These are phyloP conservation scores for Diadegma fenestrale DNA, from an alignment of 2,888 invertebrate species.

Conservation along the genomic window DNA sequence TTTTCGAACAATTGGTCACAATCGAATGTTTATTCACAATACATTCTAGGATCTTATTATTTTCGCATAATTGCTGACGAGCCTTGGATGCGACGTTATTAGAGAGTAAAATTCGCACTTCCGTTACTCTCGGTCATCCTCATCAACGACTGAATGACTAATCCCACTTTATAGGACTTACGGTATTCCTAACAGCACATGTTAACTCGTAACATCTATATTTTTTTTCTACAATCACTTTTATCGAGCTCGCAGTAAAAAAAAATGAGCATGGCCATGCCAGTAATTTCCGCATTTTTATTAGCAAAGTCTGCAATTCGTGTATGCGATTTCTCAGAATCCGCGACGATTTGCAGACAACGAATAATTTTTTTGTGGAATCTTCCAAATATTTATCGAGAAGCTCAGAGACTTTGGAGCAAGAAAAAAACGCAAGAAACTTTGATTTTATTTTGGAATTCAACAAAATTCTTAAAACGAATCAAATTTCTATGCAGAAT, in stretches of 20 bases:
- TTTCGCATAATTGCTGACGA: not conserved
- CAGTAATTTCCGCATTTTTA: not conserved
- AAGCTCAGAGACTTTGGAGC: not conserved
- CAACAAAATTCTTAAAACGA: not conserved
- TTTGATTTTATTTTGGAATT: not conserved
- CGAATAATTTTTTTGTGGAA: not conserved
- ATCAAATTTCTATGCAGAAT: not conserved
- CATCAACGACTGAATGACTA: not conserved
- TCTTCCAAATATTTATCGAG: not conserved
- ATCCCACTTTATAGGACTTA: slow-evolving; percentile 12
- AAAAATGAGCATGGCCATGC: not conserved
- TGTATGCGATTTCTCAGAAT: not conserved
- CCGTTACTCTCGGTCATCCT: slow-evolving; percentile 25
- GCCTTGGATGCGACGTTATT: not conserved
- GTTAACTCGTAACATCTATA: not conserved
- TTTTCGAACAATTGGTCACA: not conserved
- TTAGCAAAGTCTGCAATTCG: not conserved
- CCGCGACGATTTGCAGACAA: not conserved
- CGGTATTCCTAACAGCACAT: slow-evolving; percentile 28
- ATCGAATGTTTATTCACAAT: not conserved
- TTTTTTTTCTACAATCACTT: slow-evolving; percentile 13
- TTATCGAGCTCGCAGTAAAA: slow-evolving; percentile 1
- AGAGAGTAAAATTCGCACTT: slow-evolving; percentile 13
- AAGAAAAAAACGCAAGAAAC: not conserved
- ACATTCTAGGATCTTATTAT: not conserved